Conservation (phyloP, 2,888 invertebrate genomes). For the Cephus spinipes region DNA sequence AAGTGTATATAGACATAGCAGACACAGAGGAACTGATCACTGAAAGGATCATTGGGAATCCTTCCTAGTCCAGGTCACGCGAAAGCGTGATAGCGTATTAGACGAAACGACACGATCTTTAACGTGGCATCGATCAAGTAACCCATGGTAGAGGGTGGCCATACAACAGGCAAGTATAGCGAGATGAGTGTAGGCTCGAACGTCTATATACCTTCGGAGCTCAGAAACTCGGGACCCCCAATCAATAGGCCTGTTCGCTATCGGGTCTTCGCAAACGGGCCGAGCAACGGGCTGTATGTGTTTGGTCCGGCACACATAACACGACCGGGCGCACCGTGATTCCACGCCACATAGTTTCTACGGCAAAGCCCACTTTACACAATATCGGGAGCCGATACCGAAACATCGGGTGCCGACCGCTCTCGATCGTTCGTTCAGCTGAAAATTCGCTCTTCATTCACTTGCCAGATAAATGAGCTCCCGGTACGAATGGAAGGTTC, state of each 20-base stretch:
- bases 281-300: not conserved
- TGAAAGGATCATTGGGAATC: not conserved
- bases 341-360: not conserved
- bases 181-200: not conserved
- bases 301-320: not conserved
- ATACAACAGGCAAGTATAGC: not conserved
- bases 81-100: not conserved
- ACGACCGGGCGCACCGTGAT: not conserved
- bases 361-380: not conserved
- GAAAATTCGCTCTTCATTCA: not conserved
- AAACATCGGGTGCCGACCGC: not conserved
- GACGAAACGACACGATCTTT: not conserved
- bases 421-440: not conserved
- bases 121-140: slow-evolving; percentile 1
- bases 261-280: not conserved
- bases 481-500: not conserved
- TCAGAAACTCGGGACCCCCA: not conserved
- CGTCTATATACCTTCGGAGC: not conserved
- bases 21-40: not conserved
- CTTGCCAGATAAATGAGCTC: not conserved
- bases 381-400: not conserved
- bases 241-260: not conserved
- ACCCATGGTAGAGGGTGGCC: not conserved
- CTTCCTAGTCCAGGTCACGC: not conserved
- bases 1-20: not conserved